These are phyloP conservation scores for Lagria hirta DNA, from an alignment of 2,888 invertebrate genomes.

Conservation along the genomic window DNA sequence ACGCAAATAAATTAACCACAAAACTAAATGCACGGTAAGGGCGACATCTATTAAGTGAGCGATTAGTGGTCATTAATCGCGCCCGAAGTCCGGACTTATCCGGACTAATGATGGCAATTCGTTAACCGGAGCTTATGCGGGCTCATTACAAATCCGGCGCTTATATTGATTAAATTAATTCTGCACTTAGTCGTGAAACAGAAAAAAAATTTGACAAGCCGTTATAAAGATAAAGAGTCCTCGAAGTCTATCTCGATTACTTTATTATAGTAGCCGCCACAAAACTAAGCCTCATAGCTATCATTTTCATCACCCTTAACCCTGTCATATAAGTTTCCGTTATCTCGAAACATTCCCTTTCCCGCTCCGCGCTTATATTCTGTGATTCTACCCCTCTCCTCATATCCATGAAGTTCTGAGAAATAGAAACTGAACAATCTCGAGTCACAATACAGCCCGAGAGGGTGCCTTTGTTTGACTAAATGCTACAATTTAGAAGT, in stretches of 20 bases:
- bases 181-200: conserved; percentile 3
- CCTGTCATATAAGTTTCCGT: conserved; percentile 57
- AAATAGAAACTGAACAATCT: conserved; percentile 40
- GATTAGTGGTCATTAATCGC: conserved; percentile 35
- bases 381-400: no score
- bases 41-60: conserved; percentile 33
- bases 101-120: conserved; percentile 29
- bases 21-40: conserved; percentile 5
- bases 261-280: conserved; percentile 49
- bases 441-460: conserved; percentile 49
- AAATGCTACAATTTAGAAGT: conserved; percentile 55
- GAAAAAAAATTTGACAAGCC: conserved; percentile 14
- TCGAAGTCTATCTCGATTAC: conserved; percentile 46
- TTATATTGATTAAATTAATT: conserved; percentile 28
- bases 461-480: conserved; percentile 53
- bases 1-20: conserved; percentile 17
- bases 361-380: conserved; percentile 28
- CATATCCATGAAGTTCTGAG: conserved; percentile 28
- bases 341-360: conserved; percentile 44
- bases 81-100: conserved; percentile 29
- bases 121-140: conserved; percentile 23
- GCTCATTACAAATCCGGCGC: conserved; percentile 26
- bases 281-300: conserved; percentile 50
- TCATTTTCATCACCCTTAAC: conserved; percentile 56
- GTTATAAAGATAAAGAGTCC: conserved; percentile 28